phyloP scores from a whole-genome alignment of 37 sponge, comb jelly and placozoan species.

The Petrosia ficiformis region DNA sequence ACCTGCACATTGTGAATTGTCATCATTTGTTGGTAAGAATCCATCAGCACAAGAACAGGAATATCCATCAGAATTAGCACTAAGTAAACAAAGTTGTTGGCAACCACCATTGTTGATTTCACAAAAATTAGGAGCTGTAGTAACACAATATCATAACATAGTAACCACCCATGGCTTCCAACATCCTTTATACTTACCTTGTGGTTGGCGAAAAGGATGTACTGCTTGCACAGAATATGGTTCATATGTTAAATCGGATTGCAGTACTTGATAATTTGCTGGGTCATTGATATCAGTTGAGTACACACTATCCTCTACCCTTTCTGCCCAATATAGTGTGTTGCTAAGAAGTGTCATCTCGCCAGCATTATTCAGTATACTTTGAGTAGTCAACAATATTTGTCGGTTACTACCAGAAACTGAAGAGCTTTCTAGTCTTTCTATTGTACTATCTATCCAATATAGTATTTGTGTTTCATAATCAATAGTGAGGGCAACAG shows the following conservation, averaged over 20 bases:
- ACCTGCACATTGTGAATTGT: no score
- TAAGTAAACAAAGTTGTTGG: constrained; percentile 3
- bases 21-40: background rate
- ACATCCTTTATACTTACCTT: no score
- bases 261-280: background rate
- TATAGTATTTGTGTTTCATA: background rate
- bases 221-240: constrained; percentile 7
- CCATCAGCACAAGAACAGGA: background rate
- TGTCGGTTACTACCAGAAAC: background rate
- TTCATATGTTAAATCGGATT: background rate
- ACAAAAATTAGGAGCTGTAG: constrained; percentile 17
- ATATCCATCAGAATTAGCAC: background rate
- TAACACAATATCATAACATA: background rate
- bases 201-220: constrained; percentile 4
- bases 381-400: constrained; percentile 11
- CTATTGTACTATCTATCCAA: background rate
- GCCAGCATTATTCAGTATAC: background rate
- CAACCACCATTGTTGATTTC: constrained; percentile 20
- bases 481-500: background rate
- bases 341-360: background rate
- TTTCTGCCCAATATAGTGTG: constrained; percentile 28
- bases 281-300: constrained; percentile 4
- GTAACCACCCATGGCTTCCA: no score
- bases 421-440: background rate
- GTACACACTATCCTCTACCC: background rate